Conservation (phyloP, 2,888 invertebrate genomes). For the Acanthococcus lagerstroemiae region DNA sequence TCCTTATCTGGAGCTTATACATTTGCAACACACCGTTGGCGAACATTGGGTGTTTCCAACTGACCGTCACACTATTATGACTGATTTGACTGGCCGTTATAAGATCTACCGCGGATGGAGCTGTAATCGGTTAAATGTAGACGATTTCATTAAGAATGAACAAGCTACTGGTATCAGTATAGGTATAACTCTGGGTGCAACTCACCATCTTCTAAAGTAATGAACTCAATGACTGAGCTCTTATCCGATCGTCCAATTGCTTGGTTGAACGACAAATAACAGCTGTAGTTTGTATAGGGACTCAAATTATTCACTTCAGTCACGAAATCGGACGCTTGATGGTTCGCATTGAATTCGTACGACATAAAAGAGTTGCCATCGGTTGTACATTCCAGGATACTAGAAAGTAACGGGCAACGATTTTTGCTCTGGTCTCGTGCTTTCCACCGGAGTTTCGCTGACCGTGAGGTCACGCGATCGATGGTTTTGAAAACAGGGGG, state of each 20-base stretch:
- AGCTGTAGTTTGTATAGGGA: not conserved
- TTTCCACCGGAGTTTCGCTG: not conserved
- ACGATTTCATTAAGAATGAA: no score
- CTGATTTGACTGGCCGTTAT: no score
- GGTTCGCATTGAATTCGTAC: not conserved
- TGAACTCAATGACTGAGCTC: not conserved
- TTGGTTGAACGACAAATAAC: not conserved
- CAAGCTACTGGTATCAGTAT: not conserved
- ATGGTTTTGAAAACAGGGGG: not conserved
- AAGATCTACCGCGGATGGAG: no score
- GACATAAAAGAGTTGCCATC: not conserved
- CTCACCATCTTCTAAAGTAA: not conserved
- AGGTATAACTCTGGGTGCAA: not conserved
- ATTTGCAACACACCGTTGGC: not conserved
- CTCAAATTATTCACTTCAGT: not conserved
- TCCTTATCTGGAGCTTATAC: not conserved
- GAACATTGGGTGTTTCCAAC: not conserved
- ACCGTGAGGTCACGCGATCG: not conserved
- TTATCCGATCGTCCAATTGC: not conserved
- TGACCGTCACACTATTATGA: not conserved
- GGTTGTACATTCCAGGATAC: not conserved
- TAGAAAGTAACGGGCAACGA: not conserved
- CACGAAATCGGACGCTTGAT: not conserved
- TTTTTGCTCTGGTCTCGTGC: not conserved
- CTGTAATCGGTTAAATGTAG: no score